Percentiles rank a stretch among this genome's conserved stretches.
Conservation (phyloP, 2,113 vertebrate genomes). For the Pycnonotus jocosus region DNA sequence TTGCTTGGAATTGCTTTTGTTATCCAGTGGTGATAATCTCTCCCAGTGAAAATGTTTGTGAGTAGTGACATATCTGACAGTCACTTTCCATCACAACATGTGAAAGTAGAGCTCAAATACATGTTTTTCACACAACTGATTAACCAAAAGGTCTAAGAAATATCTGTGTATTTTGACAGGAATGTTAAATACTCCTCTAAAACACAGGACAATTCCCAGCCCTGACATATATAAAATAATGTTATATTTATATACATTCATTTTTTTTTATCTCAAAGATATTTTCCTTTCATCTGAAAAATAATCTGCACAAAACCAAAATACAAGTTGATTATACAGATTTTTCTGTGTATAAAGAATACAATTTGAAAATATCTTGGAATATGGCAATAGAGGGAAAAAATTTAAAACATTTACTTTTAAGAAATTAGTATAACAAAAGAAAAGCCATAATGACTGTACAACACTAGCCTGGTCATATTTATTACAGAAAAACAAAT, state of each 20-base stretch:
- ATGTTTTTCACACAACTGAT: background rate
- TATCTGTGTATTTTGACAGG: background rate
- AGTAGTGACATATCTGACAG: background rate
- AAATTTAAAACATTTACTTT: background rate
- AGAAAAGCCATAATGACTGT: background rate
- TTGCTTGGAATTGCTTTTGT: background rate
- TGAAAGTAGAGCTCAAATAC: background rate
- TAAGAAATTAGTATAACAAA: background rate
- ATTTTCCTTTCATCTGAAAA: background rate
- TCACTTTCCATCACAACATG: background rate
- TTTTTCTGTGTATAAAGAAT: background rate
- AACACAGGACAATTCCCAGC: background rate
- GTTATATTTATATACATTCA: background rate
- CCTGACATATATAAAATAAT: background rate
- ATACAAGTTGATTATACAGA: background rate
- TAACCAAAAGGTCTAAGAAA: background rate
- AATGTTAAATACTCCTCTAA: background rate
- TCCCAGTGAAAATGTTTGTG: background rate
- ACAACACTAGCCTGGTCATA: background rate
- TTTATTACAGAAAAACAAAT: background rate
- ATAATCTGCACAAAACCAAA: background rate
- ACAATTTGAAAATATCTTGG: background rate
- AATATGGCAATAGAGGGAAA: background rate
- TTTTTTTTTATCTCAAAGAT: background rate
- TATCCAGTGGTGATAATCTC: background rate